Evolutionary conservation across 2,113 vertebrate species (phyloP).

Genomic region (Hiodon alosoides): DNA sequence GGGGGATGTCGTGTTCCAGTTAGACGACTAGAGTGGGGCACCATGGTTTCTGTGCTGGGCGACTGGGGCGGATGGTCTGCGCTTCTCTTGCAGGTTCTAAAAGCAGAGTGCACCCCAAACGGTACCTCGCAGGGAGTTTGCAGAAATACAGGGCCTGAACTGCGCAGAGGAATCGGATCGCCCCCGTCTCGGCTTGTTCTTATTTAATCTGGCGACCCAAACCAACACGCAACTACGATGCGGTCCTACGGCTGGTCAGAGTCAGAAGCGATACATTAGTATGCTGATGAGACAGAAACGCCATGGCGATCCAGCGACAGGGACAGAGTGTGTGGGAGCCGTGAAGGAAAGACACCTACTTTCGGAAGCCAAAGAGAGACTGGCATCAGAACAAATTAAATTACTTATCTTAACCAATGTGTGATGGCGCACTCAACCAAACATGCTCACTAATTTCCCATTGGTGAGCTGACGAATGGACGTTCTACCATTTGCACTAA

Average conservation of each 20-base stretch:
- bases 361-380: too few relatives aligned
- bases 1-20: slow-evolving; percentile 29
- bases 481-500: background rate
- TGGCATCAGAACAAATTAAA: too few relatives aligned
- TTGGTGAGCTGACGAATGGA: background rate
- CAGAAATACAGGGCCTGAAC: slow-evolving; percentile 52
- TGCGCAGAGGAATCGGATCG: slow-evolving; percentile 24
- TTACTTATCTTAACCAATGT: too few relatives aligned
- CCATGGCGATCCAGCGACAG: too few relatives aligned
- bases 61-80: slow-evolving; percentile 30
- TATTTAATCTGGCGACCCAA: background rate
- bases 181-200: background rate
- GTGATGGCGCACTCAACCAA: background rate
- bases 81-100: background rate
- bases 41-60: slow-evolving; percentile 41
- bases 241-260: too few relatives aligned
- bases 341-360: too few relatives aligned
- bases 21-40: slow-evolving; percentile 30
- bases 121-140: slow-evolving; percentile 27
- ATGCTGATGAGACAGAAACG: too few relatives aligned
- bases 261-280: too few relatives aligned
- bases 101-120: too few relatives aligned
- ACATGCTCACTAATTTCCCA: background rate
- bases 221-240: too few relatives aligned
- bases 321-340: too few relatives aligned